Conservation (phyloP, 2,797 vertebrate genomes). For the Lutjanus campechanus region DNA sequence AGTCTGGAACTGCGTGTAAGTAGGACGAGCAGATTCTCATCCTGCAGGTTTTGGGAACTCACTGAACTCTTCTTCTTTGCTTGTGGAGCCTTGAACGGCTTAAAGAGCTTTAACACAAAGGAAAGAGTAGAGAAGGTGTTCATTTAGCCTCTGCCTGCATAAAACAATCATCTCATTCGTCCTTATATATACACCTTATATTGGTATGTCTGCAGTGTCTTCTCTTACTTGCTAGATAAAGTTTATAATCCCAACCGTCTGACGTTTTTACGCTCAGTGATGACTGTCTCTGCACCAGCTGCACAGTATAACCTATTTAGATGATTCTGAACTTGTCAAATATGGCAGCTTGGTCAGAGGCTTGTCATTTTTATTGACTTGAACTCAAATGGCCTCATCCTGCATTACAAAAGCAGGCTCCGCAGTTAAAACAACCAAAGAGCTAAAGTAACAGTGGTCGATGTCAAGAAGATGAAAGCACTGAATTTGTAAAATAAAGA, state of each 20-base stretch:
- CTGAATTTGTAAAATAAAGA: too few relatives aligned
- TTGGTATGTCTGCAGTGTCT: not conserved
- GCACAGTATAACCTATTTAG: not conserved
- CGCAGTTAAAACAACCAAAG: too few relatives aligned
- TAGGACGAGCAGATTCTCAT: not conserved
- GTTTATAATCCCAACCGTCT: not conserved
- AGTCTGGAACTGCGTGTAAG: not conserved
- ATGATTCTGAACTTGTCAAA: too few relatives aligned
- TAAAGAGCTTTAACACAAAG: not conserved
- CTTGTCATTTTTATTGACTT: too few relatives aligned
- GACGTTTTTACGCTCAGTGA: too few relatives aligned
- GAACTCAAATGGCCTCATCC: too few relatives aligned
- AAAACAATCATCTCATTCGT: too few relatives aligned
- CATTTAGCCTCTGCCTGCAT: not conserved
- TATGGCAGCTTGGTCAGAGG: too few relatives aligned
- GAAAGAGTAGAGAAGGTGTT: not conserved
- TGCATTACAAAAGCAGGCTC: too few relatives aligned
- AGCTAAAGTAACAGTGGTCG: too few relatives aligned
- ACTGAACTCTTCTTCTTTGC: not conserved
- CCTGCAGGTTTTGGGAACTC: slow-evolving; percentile 5
- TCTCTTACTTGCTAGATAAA: not conserved
- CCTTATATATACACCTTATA: not conserved
- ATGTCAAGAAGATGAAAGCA: too few relatives aligned
- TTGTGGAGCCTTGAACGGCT: not conserved
- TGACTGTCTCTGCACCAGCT: not conserved